Percentiles rank a stretch among this genome's conserved stretches.
Conservation (phyloP, 2,797 vertebrate species). For the Pygocentrus nattereri region DNA sequence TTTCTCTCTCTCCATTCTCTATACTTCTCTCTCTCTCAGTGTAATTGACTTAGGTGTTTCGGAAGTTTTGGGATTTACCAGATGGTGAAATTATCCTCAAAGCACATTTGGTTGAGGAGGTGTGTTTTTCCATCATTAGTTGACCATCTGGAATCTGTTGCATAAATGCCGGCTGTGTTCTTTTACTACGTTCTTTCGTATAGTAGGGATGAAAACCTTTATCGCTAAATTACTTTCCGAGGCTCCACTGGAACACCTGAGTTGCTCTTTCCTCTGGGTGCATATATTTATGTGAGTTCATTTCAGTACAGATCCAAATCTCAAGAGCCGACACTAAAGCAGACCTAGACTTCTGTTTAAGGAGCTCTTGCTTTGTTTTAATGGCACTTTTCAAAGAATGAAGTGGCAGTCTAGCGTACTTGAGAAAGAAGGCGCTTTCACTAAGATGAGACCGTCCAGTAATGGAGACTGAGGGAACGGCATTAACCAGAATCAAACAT, state of each 20-base stretch:
- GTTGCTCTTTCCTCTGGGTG: neutral
- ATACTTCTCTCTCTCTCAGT: neutral
- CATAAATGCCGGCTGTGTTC: neutral
- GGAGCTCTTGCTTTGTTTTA: slow-evolving; percentile 20
- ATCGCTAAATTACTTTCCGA: neutral
- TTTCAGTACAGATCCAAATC: neutral
- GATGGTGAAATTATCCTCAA: slow-evolving; percentile 19
- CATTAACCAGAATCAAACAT: slow-evolving; percentile 12
- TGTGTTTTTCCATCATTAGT: slow-evolving; percentile 17
- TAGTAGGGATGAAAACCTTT: neutral
- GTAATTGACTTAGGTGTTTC: slow-evolving; percentile 7
- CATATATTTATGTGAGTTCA: neutral
- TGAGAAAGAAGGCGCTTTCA: slow-evolving; percentile 1
- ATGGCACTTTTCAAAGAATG: slow-evolving; percentile 2
- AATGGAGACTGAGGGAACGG: slow-evolving; percentile 18
- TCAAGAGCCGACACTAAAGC: neutral
- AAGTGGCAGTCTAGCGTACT: neutral
- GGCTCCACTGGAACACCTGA: neutral
- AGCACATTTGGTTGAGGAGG: neutral
- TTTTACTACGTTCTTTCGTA: neutral
- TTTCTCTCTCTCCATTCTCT: neutral
- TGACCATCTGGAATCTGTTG: neutral
- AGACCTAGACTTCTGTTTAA: neutral
- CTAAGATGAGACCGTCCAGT: slow-evolving; percentile 2
- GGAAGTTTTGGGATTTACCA: slow-evolving; percentile 1